Conservation (phyloP, 2,797 vertebrate species). For the Ciconia nigra region DNA sequence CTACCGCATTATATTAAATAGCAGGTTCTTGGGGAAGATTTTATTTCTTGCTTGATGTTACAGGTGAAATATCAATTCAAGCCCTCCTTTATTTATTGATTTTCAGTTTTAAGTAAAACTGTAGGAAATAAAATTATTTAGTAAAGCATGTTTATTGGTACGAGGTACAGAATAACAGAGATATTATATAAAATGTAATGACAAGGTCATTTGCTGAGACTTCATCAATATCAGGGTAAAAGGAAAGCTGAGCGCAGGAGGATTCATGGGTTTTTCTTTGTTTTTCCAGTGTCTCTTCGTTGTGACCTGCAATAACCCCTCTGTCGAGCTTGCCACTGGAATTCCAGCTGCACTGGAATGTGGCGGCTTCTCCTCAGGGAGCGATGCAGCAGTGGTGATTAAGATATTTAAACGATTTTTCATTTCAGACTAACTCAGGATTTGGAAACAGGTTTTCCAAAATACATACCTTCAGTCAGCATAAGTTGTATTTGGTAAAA, state of each 20-base stretch:
- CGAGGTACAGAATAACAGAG: background rate
- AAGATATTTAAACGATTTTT: background rate
- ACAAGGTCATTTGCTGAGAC: background rate
- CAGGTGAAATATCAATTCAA: background rate
- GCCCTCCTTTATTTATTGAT: background rate
- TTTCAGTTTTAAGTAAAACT: background rate
- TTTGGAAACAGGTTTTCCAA: background rate
- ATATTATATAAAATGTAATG: background rate
- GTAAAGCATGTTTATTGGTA: background rate
- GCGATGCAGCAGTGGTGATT: background rate
- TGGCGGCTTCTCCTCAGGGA: background rate
- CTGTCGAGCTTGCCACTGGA: background rate
- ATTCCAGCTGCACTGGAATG: slow-evolving; percentile 53
- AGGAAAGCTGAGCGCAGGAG: background rate
- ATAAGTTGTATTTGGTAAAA: background rate
- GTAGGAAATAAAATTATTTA: background rate
- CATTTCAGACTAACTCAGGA: background rate
- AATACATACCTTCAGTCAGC: background rate
- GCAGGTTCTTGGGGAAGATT: background rate
- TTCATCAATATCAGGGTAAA: background rate
- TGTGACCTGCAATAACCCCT: slow-evolving; percentile 57
- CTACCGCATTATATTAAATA: background rate
- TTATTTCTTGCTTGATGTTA: background rate
- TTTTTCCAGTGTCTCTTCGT: background rate
- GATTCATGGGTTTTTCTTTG: slow-evolving; percentile 11